Conservation (phyloP, 2,888 invertebrate genomes). For the Yponomeuta cagnagella region DNA sequence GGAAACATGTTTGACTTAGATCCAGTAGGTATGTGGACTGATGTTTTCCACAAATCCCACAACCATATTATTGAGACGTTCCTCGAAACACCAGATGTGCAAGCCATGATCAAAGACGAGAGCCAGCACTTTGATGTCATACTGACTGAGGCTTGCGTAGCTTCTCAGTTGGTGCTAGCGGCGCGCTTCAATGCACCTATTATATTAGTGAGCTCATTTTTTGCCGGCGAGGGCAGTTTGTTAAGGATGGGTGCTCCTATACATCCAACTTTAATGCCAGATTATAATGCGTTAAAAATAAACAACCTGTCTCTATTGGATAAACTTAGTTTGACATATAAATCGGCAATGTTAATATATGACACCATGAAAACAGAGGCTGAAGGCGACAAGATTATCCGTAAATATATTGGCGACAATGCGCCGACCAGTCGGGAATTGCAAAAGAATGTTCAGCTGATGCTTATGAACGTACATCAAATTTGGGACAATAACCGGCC, state of each 20-base stretch:
- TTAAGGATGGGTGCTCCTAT: background rate
- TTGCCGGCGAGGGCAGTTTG: constrained; percentile 4
- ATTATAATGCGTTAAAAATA: background rate
- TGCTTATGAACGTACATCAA: constrained; percentile 17
- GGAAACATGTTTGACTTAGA: too few relatives aligned
- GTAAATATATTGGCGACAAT: constrained; percentile 8
- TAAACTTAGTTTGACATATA: background rate
- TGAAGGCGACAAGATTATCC: background rate
- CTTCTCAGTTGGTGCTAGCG: background rate
- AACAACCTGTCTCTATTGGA: constrained; percentile 8
- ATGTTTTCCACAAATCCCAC: too few relatives aligned
- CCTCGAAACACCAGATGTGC: too few relatives aligned
- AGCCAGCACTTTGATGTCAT: constrained; percentile 14
- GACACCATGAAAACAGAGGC: background rate
- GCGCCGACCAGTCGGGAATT: constrained; percentile 3
- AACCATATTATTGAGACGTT: too few relatives aligned
- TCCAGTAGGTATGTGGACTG: too few relatives aligned
- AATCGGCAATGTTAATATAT: background rate
- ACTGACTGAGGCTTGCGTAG: background rate
- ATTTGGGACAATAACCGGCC: constrained; percentile 17
- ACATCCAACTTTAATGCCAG: constrained; percentile 12
- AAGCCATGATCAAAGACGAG: constrained; percentile 2
- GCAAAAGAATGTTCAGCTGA: constrained; percentile 10
- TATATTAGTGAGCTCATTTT: constrained; percentile 14
- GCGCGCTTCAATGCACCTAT: constrained; percentile 13